phyloP scores from a whole-genome alignment of 2,888 invertebrate species.

The Cylindroiulus punctatus region DNA sequence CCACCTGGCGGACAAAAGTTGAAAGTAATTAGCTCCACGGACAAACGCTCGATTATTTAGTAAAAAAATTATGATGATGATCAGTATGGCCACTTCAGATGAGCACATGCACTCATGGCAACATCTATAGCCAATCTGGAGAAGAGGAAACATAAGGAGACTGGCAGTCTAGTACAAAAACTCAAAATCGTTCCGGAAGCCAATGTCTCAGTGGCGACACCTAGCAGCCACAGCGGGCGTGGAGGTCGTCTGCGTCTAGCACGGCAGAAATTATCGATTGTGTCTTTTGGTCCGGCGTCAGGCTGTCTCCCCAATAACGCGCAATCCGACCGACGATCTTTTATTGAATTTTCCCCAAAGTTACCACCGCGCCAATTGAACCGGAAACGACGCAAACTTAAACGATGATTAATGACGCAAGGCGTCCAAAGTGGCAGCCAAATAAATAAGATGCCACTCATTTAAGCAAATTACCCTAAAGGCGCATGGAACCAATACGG shows the following conservation, averaged over 20 bases:
- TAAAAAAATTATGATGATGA: too few relatives aligned
- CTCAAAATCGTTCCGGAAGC: too few relatives aligned
- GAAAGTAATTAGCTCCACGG: too few relatives aligned
- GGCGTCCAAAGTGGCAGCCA: background rate
- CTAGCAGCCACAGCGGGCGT: background rate
- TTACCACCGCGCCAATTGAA: background rate
- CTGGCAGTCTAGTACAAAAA: too few relatives aligned
- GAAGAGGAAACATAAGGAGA: too few relatives aligned
- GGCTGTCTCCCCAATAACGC: constrained; percentile 34
- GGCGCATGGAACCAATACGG: background rate
- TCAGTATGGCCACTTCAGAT: too few relatives aligned
- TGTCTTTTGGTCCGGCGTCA: background rate
- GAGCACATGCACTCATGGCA: too few relatives aligned
- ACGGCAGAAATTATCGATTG: background rate
- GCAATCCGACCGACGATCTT: constrained; percentile 34
- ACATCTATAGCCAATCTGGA: too few relatives aligned
- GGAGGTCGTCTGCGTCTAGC: background rate
- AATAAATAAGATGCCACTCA: constrained; percentile 9
- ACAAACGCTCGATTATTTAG: too few relatives aligned
- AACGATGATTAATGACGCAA: constrained; percentile 16
- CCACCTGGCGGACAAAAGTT: too few relatives aligned
- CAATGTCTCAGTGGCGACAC: background rate
- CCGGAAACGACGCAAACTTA: constrained; percentile 5
- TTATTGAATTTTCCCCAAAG: constrained; percentile 42
- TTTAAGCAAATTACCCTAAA: background rate